phyloP scores from a whole-genome alignment of 2,797 vertebrate species.

The Octomys mimax region DNA sequence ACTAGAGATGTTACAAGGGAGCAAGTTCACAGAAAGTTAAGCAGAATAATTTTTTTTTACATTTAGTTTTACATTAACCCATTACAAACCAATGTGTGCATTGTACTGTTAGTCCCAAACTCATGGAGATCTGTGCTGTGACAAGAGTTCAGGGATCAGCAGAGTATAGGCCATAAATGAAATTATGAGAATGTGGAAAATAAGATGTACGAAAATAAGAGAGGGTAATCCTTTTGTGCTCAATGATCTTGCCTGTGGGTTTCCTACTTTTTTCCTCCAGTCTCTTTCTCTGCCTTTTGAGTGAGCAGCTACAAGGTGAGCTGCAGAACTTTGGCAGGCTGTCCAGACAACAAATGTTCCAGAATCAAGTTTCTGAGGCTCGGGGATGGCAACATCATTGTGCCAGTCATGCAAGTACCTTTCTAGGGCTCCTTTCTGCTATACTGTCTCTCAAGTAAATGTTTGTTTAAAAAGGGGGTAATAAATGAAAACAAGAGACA shows the following conservation, averaged over 20 bases:
- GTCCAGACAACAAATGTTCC: neutral
- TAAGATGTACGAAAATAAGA: conserved; percentile 17
- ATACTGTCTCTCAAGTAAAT: neutral
- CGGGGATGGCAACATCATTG: rapidly evolving
- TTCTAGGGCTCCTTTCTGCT: rapidly evolving
- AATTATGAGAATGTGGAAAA: neutral
- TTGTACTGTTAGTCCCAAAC: conserved; percentile 17
- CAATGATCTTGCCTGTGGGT: rapidly evolving
- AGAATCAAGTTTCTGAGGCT: rapidly evolving
- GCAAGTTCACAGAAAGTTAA: no score
- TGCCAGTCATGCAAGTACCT: rapidly evolving
- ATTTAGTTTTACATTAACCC: no score
- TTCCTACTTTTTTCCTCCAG: neutral
- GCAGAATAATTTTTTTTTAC: no score
- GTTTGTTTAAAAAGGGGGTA: no score
- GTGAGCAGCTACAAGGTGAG: neutral
- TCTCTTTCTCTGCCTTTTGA: rapidly evolving
- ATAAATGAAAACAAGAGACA: no score
- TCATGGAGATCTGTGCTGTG: neutral
- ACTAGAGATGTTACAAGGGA: no score
- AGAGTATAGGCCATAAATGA: neutral
- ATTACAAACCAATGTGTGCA: neutral
- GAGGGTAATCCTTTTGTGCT: rapidly evolving
- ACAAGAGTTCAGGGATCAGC: neutral
- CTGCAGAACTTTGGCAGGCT: neutral